phyloP scores from a whole-genome alignment of 2,797 vertebrate genomes.

The Melanogrammus aeglefinus region DNA sequence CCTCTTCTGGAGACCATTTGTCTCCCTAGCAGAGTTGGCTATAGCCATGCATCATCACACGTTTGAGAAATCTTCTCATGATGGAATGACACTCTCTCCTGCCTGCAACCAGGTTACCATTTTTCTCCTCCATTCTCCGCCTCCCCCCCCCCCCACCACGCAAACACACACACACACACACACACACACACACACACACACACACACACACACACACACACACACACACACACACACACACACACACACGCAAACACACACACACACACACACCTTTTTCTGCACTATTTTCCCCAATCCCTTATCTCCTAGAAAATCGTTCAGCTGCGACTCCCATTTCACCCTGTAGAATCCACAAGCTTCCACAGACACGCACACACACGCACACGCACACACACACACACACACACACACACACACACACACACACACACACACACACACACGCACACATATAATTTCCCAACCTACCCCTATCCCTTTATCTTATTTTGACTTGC shows the following conservation, averaged over 20 bases:
- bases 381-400: not conserved
- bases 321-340: conserved; percentile 2
- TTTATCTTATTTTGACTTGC: conserved; percentile 12
- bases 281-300: conserved; percentile 7
- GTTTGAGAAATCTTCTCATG: not conserved
- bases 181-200: not conserved
- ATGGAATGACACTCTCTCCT: not conserved
- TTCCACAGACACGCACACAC: not conserved
- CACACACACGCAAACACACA: not conserved
- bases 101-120: not conserved
- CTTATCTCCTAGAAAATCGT: not conserved
- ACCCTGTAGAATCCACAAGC: not conserved
- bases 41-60: too few relatives aligned
- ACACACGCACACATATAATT: not conserved
- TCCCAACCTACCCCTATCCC: not conserved
- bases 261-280: not conserved
- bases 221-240: not conserved
- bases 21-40: not conserved
- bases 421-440: not conserved
- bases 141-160: not conserved
- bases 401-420: not conserved
- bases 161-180: not conserved
- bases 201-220: not conserved
- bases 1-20: not conserved
- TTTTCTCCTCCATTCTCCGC: not conserved